Percentiles rank a stretch among this genome's conserved stretches.
phyloP scores from a whole-genome alignment of 2,797 vertebrate genomes.

The Botia almorhae region DNA sequence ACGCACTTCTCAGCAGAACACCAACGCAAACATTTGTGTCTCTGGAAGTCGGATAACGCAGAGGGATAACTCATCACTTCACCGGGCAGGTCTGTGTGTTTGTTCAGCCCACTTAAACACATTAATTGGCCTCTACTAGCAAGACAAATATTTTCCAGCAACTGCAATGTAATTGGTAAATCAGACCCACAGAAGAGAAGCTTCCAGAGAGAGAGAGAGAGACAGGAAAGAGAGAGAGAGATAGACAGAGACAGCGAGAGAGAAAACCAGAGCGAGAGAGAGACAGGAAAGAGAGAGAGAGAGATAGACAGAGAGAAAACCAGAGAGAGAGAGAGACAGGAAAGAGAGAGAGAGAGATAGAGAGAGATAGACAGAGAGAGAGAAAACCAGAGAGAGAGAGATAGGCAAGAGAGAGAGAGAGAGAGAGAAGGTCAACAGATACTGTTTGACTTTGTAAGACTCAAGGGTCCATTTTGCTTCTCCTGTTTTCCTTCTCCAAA shows the following conservation, averaged over 20 bases:
- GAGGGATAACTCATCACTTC: conserved; percentile 53
- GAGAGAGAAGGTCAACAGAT: conserved; percentile 12
- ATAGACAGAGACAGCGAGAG: too few species aligned
- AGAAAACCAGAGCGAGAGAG: too few species aligned
- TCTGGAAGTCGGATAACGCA: conserved; percentile 39
- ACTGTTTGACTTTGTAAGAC: conserved; percentile 68
- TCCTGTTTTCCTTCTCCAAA: conserved; percentile 61
- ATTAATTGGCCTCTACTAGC: conserved; percentile 59
- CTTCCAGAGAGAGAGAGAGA: too few species aligned
- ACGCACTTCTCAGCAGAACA: conserved; percentile 42
- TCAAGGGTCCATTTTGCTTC: conserved; percentile 48
- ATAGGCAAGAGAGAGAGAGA: too few species aligned
- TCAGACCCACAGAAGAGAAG: conserved; percentile 57
- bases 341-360: too few species aligned
- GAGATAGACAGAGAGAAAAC: neutral
- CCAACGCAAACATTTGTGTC: conserved; percentile 41
- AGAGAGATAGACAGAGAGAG: too few species aligned
- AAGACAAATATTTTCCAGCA: conserved; percentile 62
- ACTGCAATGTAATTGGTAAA: conserved; percentile 59
- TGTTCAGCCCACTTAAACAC: conserved; percentile 57
- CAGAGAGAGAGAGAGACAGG: too few species aligned
- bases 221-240: too few species aligned
- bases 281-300: too few species aligned
- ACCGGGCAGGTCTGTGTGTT: conserved; percentile 53
- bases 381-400: too few species aligned